phyloP scores from a whole-genome alignment of 2,888 invertebrate genomes.

The Andrena minutula region DNA sequence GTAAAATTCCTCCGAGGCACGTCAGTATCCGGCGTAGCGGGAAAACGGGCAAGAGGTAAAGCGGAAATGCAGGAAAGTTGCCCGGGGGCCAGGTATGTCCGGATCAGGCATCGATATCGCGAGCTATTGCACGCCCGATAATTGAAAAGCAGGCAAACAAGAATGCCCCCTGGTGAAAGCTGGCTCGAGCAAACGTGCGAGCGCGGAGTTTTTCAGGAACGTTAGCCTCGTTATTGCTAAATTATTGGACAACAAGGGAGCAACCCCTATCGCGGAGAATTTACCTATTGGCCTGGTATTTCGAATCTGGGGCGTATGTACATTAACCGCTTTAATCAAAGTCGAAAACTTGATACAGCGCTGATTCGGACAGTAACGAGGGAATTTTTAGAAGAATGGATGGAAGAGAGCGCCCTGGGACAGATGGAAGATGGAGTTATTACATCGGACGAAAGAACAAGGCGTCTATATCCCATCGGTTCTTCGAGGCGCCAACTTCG shows the following conservation, averaged over 20 bases:
- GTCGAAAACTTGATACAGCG: no score
- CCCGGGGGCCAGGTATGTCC: constrained; percentile 54
- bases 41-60: constrained; percentile 27
- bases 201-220: constrained; percentile 8
- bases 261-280: no score
- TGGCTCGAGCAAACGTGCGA: neutral
- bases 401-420: no score
- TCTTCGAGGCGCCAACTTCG: no score
- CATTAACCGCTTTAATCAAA: no score
- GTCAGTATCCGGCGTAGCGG: constrained; percentile 44
- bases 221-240: neutral
- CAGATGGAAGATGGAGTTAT: no score
- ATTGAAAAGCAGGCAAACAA: constrained; percentile 64
- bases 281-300: no score
- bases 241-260: constrained; percentile 9
- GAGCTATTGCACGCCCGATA: constrained; percentile 63
- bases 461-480: no score
- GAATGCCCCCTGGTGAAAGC: constrained; percentile 35
- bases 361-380: no score
- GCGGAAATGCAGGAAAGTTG: constrained; percentile 46
- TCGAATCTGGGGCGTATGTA: no score
- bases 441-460: no score
- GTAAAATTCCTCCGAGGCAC: constrained; percentile 56
- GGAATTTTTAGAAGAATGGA: no score
- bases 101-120: constrained; percentile 57